Evolutionary conservation across 2,888 invertebrate genomes (phyloP), one percentile per base, ranked within the genome.

Genomic region (Dasysyrphus albostriatus): DNA sequence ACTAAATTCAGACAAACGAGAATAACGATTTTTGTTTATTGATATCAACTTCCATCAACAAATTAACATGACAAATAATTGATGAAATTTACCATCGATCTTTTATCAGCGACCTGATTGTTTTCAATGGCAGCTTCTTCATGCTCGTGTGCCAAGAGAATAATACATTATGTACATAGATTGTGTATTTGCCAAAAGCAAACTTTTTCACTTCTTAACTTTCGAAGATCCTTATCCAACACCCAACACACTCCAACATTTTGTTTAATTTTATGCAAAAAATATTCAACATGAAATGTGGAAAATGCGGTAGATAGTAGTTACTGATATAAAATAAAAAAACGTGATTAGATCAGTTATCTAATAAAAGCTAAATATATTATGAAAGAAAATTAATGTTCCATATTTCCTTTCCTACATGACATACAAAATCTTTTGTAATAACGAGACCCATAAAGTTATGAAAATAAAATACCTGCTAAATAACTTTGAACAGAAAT

Each of bases 311-410:
- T 8, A 47, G 8, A 47, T 8, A 14, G 0, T 44, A 5, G 12
- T n/a, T n/a, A n/a, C n/a, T n/a, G n/a, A 16, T 8, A 4, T 32
- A 47, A 24, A 14, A 29, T 51, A 29, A 24, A 2, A 12, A 24
- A 12, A 0, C 12, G 24, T 51, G 51, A 51, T 51, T 7, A 29
- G 12, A 51, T 51, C 12, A 14, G 12, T 24, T 51, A 51, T 24
- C 19, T 49, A n/a, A 51, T 6, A 29, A 49, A 2, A 54, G 3
- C 14, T 24, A 24, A 54, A 32, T 54, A 54, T 32, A 51, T 51
- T 51, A 51, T 32, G 54, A 14, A 32, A 54, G 14, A 54, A 54
- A 54, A 54, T 54, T 29, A 54, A 32, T 54, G 54, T 54, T 54
- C 32, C 54, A 54, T n/a, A 32, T 54, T n/a, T n/a, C n/a, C n/a